phyloP scores from a whole-genome alignment of 2,888 invertebrate species.

The Beris chalybata region DNA sequence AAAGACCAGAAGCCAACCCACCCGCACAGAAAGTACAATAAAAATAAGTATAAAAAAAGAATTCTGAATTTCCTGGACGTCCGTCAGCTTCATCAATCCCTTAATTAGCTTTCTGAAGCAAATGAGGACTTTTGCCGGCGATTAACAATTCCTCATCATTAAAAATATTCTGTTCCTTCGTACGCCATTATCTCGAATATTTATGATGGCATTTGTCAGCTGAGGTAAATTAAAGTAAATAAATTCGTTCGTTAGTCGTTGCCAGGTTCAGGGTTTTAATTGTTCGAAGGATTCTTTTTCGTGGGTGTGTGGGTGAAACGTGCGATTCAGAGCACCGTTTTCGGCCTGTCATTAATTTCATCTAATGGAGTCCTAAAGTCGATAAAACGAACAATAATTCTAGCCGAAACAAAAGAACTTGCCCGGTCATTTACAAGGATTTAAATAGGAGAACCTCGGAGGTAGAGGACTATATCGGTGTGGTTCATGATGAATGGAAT shows the following conservation, averaged over 20 bases:
- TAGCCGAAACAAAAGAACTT: conserved; percentile 20
- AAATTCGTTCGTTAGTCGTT: conserved; percentile 7
- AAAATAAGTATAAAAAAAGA: too few species aligned
- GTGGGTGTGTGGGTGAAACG: too few species aligned
- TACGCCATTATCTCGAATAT: conserved; percentile 5
- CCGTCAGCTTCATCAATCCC: too few species aligned
- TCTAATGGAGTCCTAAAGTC: conserved; percentile 31
- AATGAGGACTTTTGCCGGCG: neutral
- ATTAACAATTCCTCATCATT: neutral
- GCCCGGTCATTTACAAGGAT: conserved; percentile 18
- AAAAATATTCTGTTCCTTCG: neutral
- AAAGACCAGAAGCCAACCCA: too few species aligned
- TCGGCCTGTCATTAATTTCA: conserved; percentile 24
- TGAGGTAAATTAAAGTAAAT: conserved; percentile 19
- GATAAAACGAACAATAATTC: conserved; percentile 31
- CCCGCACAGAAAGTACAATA: too few species aligned
- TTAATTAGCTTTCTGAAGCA: too few species aligned
- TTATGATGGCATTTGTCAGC: conserved; percentile 22
- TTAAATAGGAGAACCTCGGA: neutral
- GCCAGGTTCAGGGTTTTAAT: conserved; percentile 10
- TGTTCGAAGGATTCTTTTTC: neutral
- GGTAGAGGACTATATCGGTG: neutral
- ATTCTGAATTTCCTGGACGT: too few species aligned
- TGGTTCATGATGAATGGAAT: conserved; percentile 1
- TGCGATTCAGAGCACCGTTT: neutral